phyloP scores from a whole-genome alignment of 2,888 invertebrate species.

The Morpho helenor region DNA sequence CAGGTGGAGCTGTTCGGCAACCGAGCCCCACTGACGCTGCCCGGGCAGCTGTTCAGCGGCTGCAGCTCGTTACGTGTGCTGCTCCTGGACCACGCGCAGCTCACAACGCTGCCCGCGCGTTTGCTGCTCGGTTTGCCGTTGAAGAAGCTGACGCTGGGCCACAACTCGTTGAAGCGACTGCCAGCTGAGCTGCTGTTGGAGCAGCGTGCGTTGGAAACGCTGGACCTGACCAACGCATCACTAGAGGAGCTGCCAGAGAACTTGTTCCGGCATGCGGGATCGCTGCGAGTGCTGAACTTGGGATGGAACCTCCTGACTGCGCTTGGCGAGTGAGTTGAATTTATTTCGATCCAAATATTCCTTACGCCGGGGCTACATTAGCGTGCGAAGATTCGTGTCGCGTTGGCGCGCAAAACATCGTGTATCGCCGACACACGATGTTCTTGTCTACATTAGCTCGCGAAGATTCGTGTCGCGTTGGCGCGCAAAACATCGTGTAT shows the following conservation, averaged over 20 bases:
- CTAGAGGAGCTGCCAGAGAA: constrained; percentile 4
- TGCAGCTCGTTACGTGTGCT: constrained; percentile 29
- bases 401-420: no score
- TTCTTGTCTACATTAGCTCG: no score
- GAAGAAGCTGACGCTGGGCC: constrained; percentile 26
- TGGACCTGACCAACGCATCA: constrained; percentile 27
- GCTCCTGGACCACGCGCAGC: constrained; percentile 28
- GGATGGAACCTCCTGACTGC: constrained; percentile 6
- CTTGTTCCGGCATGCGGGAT: background rate
- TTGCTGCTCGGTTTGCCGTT: constrained; percentile 32
- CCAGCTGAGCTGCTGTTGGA: constrained; percentile 27
- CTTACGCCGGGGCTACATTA: no score
- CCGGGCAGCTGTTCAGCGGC: constrained; percentile 27
- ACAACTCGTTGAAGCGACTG: constrained; percentile 30
- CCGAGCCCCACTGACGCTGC: constrained; percentile 8
- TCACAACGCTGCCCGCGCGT: constrained; percentile 25
- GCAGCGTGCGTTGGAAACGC: constrained; percentile 20
- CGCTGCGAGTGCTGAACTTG: constrained; percentile 11
- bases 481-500: no score
- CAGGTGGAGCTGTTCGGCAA: constrained; percentile 26
- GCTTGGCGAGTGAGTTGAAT: constrained; percentile 15
- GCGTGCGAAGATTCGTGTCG: no score
- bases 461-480: no score
- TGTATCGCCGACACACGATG: no score
- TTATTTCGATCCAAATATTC: no score